Evolutionary conservation across 1,140 invertebrate genomes (phyloP).

Genomic region (Drosophila bipectinata): DNA sequence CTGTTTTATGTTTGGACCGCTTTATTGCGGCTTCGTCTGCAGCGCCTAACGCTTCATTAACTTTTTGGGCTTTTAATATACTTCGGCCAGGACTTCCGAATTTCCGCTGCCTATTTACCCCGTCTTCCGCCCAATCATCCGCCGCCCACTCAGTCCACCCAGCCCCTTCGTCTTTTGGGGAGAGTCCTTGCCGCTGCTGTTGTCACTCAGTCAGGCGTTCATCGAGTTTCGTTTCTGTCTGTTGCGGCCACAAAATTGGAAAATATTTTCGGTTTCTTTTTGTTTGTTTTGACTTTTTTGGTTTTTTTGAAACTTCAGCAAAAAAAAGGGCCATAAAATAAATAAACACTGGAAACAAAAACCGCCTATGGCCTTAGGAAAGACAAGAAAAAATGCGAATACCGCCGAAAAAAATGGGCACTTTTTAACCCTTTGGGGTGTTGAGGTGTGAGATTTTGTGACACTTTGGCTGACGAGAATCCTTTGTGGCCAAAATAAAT

Average conservation of each 20-base stretch:
- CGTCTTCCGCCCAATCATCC: conserved; percentile 36
- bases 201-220: conserved; percentile 71
- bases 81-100: conserved; percentile 47
- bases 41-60: conserved; percentile 71
- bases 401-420: conserved; percentile 10
- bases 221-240: conserved; percentile 31
- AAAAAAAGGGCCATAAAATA: conserved; percentile 63
- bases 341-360: conserved; percentile 60
- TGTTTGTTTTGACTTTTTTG: conserved; percentile 10
- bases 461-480: conserved; percentile 31
- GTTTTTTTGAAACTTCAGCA: conserved; percentile 38
- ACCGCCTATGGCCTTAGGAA: conserved; percentile 21
- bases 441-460: conserved; percentile 41
- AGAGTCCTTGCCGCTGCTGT: conserved; percentile 16
- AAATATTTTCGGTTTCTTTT: conserved; percentile 51
- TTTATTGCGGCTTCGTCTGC: conserved; percentile 65
- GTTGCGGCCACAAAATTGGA: conserved; percentile 47
- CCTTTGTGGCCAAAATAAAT: neutral
- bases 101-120: conserved; percentile 52
- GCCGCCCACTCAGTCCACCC: conserved; percentile 15
- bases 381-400: conserved; percentile 11
- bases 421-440: conserved; percentile 40
- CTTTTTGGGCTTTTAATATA: conserved; percentile 76
- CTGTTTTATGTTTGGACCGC: conserved; percentile 57
- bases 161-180: conserved; percentile 1